Base-by-base conservation (phyloP, 2,888 invertebrate genomes). In the Oxystoma pomonae region DNA sequence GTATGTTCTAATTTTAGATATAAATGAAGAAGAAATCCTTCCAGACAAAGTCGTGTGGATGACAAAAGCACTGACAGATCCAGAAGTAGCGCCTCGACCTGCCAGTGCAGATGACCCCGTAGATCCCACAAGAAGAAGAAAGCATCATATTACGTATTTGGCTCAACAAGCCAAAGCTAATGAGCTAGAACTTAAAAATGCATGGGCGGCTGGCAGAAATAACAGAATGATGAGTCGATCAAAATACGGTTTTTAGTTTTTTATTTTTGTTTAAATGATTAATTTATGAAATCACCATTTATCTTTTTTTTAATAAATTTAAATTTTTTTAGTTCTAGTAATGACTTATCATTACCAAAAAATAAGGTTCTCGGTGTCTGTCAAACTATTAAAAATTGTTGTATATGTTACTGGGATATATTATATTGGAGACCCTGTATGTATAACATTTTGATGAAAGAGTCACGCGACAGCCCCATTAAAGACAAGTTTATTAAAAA, bases 121-220 rank as follows among this genome's bases (percentile, higher is more conserved):
- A 72, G 78, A 79, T 72, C 75, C 75, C 16, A 80, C 85, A 75
- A 76, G 83, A 79, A 87, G 88, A 70, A 85, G 90, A 70, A 97
- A 97, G 79, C 96, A 98, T 84, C 97, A 98, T 83, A 97, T 98
- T 72, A 97, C 96, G 1, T 97, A 96, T 79, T 84, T 98, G 70
- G 97, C 96, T 19, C 90, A 90, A 78, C 87, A 94, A 87, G 98
- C 97, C 1, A 96, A 97, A 79, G 95, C 94, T 66, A 92, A 96
- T 80, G 97, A 98, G 79, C 85, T 93, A 65, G 96, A 96, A 75
- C 80, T 98, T 59, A 93, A 96, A 78, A 96, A 94, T 76, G 91
- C 94, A 81, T 98, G 97, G 97, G 89, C 97, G 3, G 87, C 90
- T 70, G 96, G 92, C 78, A 87, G 91, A 73, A 87, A 90, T 82